Evolutionary conservation across 2,888 invertebrate genomes (phyloP), one percentile per base, ranked within the genome.

Genomic region (Pristionchus arcanus): DNA sequence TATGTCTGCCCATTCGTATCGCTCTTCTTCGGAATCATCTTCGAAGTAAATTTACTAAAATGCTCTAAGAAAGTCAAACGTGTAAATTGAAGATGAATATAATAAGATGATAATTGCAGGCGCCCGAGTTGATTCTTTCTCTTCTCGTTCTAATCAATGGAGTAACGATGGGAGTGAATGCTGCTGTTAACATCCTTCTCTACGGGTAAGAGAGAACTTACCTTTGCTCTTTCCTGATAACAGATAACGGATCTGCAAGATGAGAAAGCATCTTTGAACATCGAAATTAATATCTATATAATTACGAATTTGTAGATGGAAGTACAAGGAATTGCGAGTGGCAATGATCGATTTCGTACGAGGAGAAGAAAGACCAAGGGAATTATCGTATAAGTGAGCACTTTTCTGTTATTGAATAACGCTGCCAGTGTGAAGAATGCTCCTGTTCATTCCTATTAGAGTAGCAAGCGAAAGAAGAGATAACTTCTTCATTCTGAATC

Each of bases 1-100:
- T 89, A 89, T n/a, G 83, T 89, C 71, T 89, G 89, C 55, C 89
- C 89, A n/a, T 83, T 89, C 28, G 34, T 59, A 21, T 49, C 89
- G 1, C 31, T 83, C 5, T 25, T 89, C 16, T 42, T 63, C 42
- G 89, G 63, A 42, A 25, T 89, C 34, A 53, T 89, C 4, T 89
- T 89, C 42, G 28, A 89, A 19, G 89, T 89, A 2, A 68, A 1
- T 81, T 81, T 49, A 19, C 16, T n/a, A 2, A 81, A 21, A 42
- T 81, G 19, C 9, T 1, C 21, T 5, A 71, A 71, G 31, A 15
- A 63, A 63, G 4, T 63, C 42, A 42, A 42, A 42, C 42, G 42
- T 42, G 5, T 5, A 42, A 42, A 42, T 42, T 42, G 42, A 42
- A 42, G 42, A 42, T 9, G 13, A 31, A 34, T 0, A 34, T 0